Evolutionary conservation across 1,140 invertebrate genomes (phyloP), one percentile per base, ranked within the genome.

Genomic region (Ceratina australensis): DNA sequence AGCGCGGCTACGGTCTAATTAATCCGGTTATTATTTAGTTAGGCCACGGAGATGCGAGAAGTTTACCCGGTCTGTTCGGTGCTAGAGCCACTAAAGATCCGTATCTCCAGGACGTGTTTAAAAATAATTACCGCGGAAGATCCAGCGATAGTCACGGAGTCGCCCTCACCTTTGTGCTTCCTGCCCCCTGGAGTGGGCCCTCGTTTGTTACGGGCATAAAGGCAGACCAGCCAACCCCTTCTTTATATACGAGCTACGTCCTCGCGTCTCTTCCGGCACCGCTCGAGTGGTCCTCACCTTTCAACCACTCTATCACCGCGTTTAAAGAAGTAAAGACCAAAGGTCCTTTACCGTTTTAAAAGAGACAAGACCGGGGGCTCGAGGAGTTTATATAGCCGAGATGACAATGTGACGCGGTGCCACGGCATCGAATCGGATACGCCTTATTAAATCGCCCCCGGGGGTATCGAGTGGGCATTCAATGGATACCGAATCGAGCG

Each of bases 101-200:
- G 77, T 91, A 92, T 92, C 91, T 89, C 82, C 89, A 89, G 88
- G 89, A 89, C 90, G 90, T 92, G 91, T 92, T 92, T 92, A 90
- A 92, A 92, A 92, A 92, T 92, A 92, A 92, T 92, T 92, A 91
- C 90, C 87, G 83, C 47, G 79, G 74, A 87, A 92, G 91, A 92
- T 92, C 57, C 86, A 83, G 74, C 87, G 91, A 92, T 92, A 92
- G 91, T 92, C 91, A 92, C 91, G 91, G 88, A 92, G 88, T 90
- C 88, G 86, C 75, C 87, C 86, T 90, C 87, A 88, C 88, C 85
- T 81, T 47, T 66, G 79, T 67, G 82, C 84, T 80, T 84, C 83
- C 84, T 81, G 84, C 80, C 69, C 81, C 80, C 78, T 90, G 59
- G 66, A 89, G 88, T 87, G 89, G 84, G 60, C 20, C 82, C 90